Evolutionary conservation across 2,113 vertebrate genomes (phyloP), one percentile per base, ranked within the genome.

Genomic region (Galbula dea): DNA sequence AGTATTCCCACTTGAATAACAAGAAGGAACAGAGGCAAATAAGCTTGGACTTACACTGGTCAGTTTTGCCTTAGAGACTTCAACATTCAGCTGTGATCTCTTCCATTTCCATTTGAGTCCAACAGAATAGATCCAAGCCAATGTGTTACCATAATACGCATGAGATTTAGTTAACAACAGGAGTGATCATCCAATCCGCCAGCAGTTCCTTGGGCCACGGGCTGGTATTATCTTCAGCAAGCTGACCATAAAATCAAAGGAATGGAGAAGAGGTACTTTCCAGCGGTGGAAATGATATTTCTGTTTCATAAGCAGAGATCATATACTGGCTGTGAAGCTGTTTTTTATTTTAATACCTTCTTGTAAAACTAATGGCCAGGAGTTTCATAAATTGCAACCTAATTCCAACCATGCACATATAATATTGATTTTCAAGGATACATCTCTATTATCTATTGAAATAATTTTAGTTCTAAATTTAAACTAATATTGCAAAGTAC

Each of bases 271-370:
- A 84, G 74, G 22, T 29, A 71, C 17, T 51, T 91, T 74, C 68
- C 57, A 75, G 20, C 45, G 75, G 58, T 71, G 86, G 72, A 91
- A 94, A 93, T 90, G 3, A 37, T 91, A 71, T 92, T 90, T 86
- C 67, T 86, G 1, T 79, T 94, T 89, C 71, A 87, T 83, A 77
- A 90, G 43, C 58, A 90, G 66, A 85, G 67, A 88, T 91, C 76
- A 79, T 61, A n/a, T 39, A 58, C 72, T 80, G 51, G 27, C 63
- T 89, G 30, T 82, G 72, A 92, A 86, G 48, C 85, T 84, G 46
- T 75, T 85, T 94, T 95, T 93, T 89, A 87, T 74, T 92, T 93
- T 93, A 87, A 87, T 93, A 30, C 10, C 30, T 54, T 55, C 66
- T 85, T 85, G 58, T 94, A 89, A 94, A 93, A 84, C 54, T 87